Conservation (phyloP, 2,888 invertebrate genomes). For the Flexamia atlantica region DNA sequence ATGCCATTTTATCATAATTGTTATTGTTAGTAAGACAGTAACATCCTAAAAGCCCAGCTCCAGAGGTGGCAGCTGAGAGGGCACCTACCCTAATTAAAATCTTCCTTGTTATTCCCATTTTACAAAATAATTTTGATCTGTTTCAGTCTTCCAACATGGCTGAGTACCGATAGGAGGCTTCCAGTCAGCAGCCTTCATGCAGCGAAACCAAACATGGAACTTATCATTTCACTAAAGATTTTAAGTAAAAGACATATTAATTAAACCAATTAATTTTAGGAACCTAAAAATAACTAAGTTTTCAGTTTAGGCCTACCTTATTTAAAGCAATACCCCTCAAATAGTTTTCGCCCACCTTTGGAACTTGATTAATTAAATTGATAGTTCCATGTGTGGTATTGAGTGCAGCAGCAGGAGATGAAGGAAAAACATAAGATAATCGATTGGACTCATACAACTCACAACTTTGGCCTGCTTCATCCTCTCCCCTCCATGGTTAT, state of each 20-base stretch:
- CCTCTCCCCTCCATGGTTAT: constrained; percentile 7
- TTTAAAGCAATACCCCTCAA: background rate
- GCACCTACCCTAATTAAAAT: no score
- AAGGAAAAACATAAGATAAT: constrained; percentile 40
- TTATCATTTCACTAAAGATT: constrained; percentile 61
- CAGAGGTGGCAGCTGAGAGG: no score
- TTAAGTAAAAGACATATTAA: constrained; percentile 14
- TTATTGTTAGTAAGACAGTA: no score
- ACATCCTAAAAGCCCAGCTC: no score
- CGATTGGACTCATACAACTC: constrained; percentile 1
- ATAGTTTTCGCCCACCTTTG: background rate
- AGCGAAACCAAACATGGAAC: constrained; percentile 62
- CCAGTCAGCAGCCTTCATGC: constrained; percentile 52
- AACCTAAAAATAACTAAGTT: background rate
- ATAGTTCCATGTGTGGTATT: constrained; percentile 52
- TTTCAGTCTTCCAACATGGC: constrained; percentile 47
- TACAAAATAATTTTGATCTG: constrained; percentile 4
- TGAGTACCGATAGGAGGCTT: constrained; percentile 41
- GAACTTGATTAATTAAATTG: background rate
- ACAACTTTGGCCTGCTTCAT: constrained; percentile 25
- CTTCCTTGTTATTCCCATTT: no score
- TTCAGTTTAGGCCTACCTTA: background rate
- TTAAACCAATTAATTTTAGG: background rate
- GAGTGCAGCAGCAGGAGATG: constrained; percentile 34
- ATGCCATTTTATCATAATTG: no score